A percentile compares a stretch with the other conserved stretches of the same genome.
Conservation (phyloP, 2,113 vertebrate species). For the Andinoacara biseriatus region DNA sequence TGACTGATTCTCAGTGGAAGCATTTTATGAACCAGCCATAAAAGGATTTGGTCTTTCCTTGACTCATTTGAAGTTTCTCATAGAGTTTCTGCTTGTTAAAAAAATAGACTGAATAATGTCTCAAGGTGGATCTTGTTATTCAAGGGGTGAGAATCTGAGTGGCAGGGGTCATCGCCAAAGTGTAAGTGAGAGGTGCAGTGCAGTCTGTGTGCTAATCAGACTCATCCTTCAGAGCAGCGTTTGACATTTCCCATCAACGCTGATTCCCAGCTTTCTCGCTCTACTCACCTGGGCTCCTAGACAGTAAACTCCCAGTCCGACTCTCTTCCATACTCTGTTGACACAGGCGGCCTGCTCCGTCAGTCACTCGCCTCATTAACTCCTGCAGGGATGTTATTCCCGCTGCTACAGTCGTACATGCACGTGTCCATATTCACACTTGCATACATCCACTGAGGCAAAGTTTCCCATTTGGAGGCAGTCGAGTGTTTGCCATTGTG, state of each 20-base stretch:
- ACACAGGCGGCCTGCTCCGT: slow-evolving; percentile 56
- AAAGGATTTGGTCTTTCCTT: slow-evolving; percentile 55
- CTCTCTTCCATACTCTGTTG: slow-evolving; percentile 51
- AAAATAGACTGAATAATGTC: slow-evolving; percentile 25
- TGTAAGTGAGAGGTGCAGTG: slow-evolving; percentile 12
- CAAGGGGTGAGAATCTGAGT: slow-evolving; percentile 20
- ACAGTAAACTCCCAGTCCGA: slow-evolving; percentile 27
- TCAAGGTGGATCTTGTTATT: slow-evolving; percentile 49
- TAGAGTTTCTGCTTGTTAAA: slow-evolving; percentile 45
- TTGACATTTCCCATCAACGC: slow-evolving; percentile 60
- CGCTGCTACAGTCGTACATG: slow-evolving; percentile 5
- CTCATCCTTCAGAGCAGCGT: slow-evolving; percentile 43
- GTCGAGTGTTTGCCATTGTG: slow-evolving; percentile 37
- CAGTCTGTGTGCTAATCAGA: slow-evolving; percentile 58
- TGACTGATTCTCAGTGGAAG: slow-evolving; percentile 50
- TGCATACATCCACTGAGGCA: slow-evolving; percentile 32
- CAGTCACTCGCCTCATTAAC: slow-evolving; percentile 67
- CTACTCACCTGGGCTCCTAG: slow-evolving; percentile 43
- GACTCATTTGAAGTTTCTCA: slow-evolving; percentile 63
- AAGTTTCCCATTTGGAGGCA: slow-evolving; percentile 2
- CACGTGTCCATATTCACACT: slow-evolving; percentile 18
- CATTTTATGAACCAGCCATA: slow-evolving; percentile 67
- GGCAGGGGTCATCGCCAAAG: slow-evolving; percentile 38
- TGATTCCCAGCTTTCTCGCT: slow-evolving; percentile 3
- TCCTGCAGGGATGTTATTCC: slow-evolving; percentile 51